A percentile compares a stretch with the other conserved stretches of the same genome.
These are phyloP conservation scores for Dasypogon diadema DNA, from an alignment of 2,888 invertebrate genomes.

Conservation along the genomic window DNA sequence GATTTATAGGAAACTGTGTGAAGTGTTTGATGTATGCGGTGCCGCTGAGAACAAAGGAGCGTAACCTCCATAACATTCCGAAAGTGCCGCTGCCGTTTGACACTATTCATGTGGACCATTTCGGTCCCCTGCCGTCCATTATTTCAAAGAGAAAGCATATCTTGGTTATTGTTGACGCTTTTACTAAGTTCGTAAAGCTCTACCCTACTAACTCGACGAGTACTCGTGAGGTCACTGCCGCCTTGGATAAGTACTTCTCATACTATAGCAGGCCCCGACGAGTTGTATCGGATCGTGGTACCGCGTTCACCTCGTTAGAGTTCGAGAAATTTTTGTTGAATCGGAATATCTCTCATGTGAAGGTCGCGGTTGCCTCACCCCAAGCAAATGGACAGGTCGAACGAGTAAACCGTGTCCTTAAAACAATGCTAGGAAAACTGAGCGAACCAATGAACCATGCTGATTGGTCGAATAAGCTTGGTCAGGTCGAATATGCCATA, in stretches of 20 bases:
- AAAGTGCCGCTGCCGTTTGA: constrained; percentile 57
- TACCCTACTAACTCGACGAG: constrained; percentile 43
- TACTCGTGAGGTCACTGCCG: constrained; percentile 59
- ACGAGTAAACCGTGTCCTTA: constrained; percentile 56
- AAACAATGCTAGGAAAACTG: constrained; percentile 56
- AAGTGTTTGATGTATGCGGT: neutral
- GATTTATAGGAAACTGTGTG: neutral
- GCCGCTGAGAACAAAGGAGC: no score
- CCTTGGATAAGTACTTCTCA: constrained; percentile 58
- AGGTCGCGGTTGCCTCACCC: constrained; percentile 56
- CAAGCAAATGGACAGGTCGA: constrained; percentile 59
- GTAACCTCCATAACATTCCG: neutral
- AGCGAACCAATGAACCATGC: neutral
- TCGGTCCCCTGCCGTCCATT: constrained; percentile 23
- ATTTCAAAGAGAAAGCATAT: constrained; percentile 43
- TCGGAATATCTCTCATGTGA: constrained; percentile 53
- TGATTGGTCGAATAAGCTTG: constrained; percentile 49
- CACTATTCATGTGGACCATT: constrained; percentile 53
- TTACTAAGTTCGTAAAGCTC: constrained; percentile 54
- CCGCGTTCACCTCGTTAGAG: constrained; percentile 57
- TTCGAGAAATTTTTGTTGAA: constrained; percentile 55
- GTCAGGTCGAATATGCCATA: constrained; percentile 58
- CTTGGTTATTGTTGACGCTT: constrained; percentile 49
- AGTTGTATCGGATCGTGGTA: constrained; percentile 57
- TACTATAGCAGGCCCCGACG: constrained; percentile 56